Base-by-base conservation (phyloP, 2,113 vertebrate genomes). In the Corvus hawaiiensis region DNA sequence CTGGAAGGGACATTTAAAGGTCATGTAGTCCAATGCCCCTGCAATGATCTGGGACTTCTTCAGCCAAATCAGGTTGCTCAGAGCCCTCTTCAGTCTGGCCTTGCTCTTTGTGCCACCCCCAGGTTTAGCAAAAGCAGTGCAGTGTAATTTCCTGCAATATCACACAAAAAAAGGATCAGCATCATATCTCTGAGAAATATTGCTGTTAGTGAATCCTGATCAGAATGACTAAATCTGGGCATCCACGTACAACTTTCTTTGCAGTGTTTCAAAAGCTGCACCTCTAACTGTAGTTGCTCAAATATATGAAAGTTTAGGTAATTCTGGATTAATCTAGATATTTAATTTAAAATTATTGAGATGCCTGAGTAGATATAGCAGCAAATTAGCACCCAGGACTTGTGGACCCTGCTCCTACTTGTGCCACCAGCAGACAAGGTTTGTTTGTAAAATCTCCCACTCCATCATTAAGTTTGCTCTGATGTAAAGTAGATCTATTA, bases 351-450 rank as follows among this genome's bases (percentile, higher is more conserved):
- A 68, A 61, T 76, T 9, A 21, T 54, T 51, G 66, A 22, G 8
- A 5, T 81, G 3, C 14, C 11, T 54, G 46, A 52, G 35, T 52
- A 85, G 39, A 51, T 37, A 67, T 1, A 75, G 24, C 16, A 64
- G 22, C 14, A 86, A 72, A 74, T 62, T 43, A 51, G 17, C 20
- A 67, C 15, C 13, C 6, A 59, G 28, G 11, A 51, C 4, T 58
- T 77, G 8, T 19, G 26, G 16, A 48, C 33, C 4, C 26, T 72
- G 6, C 4, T 85, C 9, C 17, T 84, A 9, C 11, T 35, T 1
- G 0, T 63, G 6, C 17, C 14, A 10, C 18, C 26, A 28, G 39
- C 4, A 18, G 28, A 20, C 1, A n/a, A 3, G 7, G 4, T 21
- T 92, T 81, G 51, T 89, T 69, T 55, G 16, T 21, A 68, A 73